Conservation (phyloP, 2,797 vertebrate genomes). For the Phaenicophaeus curvirostris region DNA sequence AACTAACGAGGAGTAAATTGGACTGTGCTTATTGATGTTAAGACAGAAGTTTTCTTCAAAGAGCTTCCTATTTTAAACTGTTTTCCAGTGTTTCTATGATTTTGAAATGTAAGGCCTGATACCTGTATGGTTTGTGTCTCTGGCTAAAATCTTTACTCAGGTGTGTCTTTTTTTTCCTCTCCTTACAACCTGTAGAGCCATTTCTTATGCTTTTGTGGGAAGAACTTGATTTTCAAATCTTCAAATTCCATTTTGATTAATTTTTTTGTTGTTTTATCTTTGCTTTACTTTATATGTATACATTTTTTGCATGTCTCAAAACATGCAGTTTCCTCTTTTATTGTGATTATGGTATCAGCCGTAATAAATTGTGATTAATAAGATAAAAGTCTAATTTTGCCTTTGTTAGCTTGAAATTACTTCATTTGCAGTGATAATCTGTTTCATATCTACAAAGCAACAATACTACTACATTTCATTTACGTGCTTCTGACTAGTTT, state of each 20-base stretch:
- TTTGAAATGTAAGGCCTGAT: neutral
- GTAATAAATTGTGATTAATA: neutral
- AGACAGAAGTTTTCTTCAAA: neutral
- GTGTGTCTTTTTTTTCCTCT: neutral
- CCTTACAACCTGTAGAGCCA: constrained; percentile 36
- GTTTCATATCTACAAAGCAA: constrained; percentile 27
- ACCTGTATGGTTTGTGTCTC: neutral
- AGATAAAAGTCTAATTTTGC: neutral
- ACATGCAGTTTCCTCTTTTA: neutral
- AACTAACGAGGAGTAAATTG: neutral
- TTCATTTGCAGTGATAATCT: constrained; percentile 17
- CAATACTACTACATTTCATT: constrained; percentile 42
- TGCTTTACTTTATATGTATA: neutral
- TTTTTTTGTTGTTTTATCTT: neutral
- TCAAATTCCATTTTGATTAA: neutral
- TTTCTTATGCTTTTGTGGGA: neutral
- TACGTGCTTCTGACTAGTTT: constrained; percentile 53
- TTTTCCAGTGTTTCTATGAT: neutral
- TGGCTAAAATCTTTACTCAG: neutral
- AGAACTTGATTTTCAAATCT: constrained; percentile 7
- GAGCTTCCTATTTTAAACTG: neutral
- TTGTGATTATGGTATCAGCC: neutral
- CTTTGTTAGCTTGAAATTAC: constrained; percentile 3
- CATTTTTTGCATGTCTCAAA: neutral
- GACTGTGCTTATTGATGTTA: neutral